Evolutionary conservation across 2,888 invertebrate species (phyloP).

Genomic region (Oxystoma pomonae): DNA sequence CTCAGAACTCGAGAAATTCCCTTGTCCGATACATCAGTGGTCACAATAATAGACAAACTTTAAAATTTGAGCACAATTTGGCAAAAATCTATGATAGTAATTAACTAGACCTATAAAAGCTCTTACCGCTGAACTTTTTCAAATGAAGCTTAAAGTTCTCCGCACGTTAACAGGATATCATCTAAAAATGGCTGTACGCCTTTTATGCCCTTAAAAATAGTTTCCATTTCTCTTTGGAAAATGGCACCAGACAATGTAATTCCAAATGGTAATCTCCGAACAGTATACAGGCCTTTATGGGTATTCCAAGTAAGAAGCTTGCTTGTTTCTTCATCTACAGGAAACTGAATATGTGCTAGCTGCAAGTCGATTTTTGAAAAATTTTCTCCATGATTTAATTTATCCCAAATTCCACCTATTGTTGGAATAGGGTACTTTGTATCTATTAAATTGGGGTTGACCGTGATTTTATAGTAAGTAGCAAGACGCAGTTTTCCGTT

Average conservation of each 20-base stretch:
- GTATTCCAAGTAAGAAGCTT: slow-evolving; percentile 32
- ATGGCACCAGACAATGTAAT: slow-evolving; percentile 39
- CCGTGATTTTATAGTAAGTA: slow-evolving; percentile 33
- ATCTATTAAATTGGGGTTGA: too few species aligned
- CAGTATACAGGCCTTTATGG: too few species aligned
- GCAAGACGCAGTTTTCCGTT: slow-evolving; percentile 22
- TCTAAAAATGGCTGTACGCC: too few species aligned
- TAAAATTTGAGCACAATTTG: slow-evolving; percentile 10
- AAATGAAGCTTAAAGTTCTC: too few species aligned
- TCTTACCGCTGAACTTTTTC: slow-evolving; percentile 16
- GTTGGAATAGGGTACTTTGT: slow-evolving; percentile 25
- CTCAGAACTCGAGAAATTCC: slow-evolving; percentile 18
- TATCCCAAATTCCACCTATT: slow-evolving; percentile 30
- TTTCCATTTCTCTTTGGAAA: slow-evolving; percentile 38
- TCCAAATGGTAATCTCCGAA: slow-evolving; percentile 42
- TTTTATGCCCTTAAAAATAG: too few species aligned
- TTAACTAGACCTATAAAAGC: slow-evolving; percentile 19
- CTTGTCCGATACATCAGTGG: slow-evolving; percentile 17
- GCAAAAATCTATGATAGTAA: slow-evolving; percentile 20
- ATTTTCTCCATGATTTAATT: slow-evolving; percentile 22
- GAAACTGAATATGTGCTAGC: slow-evolving; percentile 38
- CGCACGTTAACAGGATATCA: too few species aligned
- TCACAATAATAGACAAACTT: slow-evolving; percentile 18
- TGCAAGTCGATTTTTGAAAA: slow-evolving; percentile 29
- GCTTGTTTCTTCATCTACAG: slow-evolving; percentile 32